These are phyloP conservation scores for Holothuria glaberrima DNA, from an alignment of 35 echinoderm and acorn worm species.

Conservation along the genomic window DNA sequence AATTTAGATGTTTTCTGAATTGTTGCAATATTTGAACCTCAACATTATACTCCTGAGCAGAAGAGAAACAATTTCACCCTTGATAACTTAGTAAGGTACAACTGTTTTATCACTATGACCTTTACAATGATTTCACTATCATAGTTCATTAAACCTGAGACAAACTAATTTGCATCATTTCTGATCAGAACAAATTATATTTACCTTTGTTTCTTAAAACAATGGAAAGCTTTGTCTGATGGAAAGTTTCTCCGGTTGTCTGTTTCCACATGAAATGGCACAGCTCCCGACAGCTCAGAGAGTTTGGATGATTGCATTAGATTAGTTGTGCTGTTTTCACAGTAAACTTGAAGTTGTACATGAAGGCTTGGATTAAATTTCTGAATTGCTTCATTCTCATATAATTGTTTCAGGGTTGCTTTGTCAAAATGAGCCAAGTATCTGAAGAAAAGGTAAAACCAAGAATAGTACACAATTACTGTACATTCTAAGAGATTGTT, in stretches of 20 bases:
- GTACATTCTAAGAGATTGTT: no score
- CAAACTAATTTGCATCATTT: background rate
- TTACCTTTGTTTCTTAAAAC: constrained; percentile 25
- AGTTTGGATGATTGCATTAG: background rate
- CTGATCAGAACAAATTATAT: background rate
- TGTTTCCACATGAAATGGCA: constrained; percentile 19
- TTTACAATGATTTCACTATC: no score
- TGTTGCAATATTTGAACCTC: no score
- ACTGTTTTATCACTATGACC: no score
- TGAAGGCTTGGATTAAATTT: constrained; percentile 15
- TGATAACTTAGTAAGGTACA: no score
- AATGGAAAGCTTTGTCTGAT: constrained; percentile 11
- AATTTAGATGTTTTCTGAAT: no score
- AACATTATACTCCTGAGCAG: no score
- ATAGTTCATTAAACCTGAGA: background rate
- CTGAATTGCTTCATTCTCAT: constrained; percentile 15
- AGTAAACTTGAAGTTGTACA: background rate
- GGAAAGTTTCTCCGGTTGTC: constrained; percentile 7
- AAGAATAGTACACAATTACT: no score
- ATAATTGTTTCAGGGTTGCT: constrained; percentile 24
- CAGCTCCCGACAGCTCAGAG: constrained; percentile 2
- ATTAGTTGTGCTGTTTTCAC: constrained; percentile 2
- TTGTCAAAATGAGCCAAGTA: constrained; percentile 23
- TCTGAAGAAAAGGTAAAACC: background rate
- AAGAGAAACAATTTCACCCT: no score